Base-by-base conservation (phyloP, 2,888 invertebrate genomes). In the Diaperis boleti region DNA sequence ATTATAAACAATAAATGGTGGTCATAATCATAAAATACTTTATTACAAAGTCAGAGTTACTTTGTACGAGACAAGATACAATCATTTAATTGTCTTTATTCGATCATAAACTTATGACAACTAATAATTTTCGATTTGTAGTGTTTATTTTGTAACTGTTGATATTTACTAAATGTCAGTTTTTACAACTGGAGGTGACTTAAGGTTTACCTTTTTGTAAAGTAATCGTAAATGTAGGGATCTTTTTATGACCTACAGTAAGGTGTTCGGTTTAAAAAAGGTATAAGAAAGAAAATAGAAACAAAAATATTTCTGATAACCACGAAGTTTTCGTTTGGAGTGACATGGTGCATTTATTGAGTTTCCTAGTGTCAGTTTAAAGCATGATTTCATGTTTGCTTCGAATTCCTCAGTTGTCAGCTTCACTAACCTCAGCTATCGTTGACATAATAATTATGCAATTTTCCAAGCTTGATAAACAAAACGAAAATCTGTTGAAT, bases 1-100 rank as follows among this genome's bases (percentile, higher is more conserved):
- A 52, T 37, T 52, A 20, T 20, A 20, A 52, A 33, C 52, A 39
- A 52, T 52, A 52, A 52, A 52, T 52, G 52, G 37, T 52, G 35
- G 39, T 52, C 52, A 52, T 39, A 14, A 39, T 35, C 52, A 14
- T 52, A 37, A 52, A 37, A 22, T 20, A 50, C 35, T 50, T 50
- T 52, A 52, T 52, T 52, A 20, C 22, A 18, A 29, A 29, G 26
- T 13, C 1, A 13, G 17, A 39, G 29, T 17, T 18, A 39, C 15
- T 52, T n/a, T n/a, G n/a, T n/a, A n/a, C n/a, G n/a, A n/a, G n/a
- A n/a, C n/a, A n/a, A n/a, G 26, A 17, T 11, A 37, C 29, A 37
- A 52, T 26, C 20, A 37, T 52, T 52, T 52, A 52, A 22, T 52
- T 52, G 18, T 39, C 14, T 52, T 10, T 26, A 26, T 13, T 22